Base-by-base conservation (phyloP, 1,140 invertebrate genomes). In the Leptonema lineaticorne region DNA sequence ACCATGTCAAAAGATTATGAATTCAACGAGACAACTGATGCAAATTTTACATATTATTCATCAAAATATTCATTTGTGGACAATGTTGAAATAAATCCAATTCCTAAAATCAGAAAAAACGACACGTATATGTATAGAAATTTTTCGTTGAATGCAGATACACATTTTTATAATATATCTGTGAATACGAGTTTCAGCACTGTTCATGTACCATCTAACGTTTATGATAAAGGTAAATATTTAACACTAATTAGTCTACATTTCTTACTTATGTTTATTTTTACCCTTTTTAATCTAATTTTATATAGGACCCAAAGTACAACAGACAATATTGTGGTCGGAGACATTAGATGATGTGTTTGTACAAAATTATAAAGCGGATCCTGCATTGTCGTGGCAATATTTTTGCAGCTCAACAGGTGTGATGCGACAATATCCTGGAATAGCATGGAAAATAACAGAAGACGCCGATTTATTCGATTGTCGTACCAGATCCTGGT, bases 341-440 rank as follows among this genome's bases (percentile, higher is more conserved):
- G 90, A 92, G 76, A 80, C 81, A 4, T 81, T 99, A 27, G 93
- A 97, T 77, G 82, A 90, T 26, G 87, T 90, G 0, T 99, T 98
- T 78, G 85, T 82, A 67, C 87, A 91, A 73, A 98, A 98, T 79
- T 92, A 92, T 74, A 85, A 89, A 57, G 85, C 89, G 1, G 94
- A 98, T 85, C 91, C 92, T 1, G 90, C 93, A 0, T 81, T 98
- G 6, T 89, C 90, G 0, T 98, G 94, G 94, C 97, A 99, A 81
- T 98, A 96, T 78, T 98, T 98, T 80, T 94, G 95, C 9, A 95
- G 93, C 72, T 89, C 92, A 30, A 89, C 89, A 1, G 97, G 97
- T n/a, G 91, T 97, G 73, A 83, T 98, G 69, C 81, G 96, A 11
- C 90, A 93, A 69, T 98, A 91, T 83, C 97, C 96, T 46, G 89